Base-by-base conservation (phyloP, 2,888 invertebrate species). In the Drosophila prolongata region DNA sequence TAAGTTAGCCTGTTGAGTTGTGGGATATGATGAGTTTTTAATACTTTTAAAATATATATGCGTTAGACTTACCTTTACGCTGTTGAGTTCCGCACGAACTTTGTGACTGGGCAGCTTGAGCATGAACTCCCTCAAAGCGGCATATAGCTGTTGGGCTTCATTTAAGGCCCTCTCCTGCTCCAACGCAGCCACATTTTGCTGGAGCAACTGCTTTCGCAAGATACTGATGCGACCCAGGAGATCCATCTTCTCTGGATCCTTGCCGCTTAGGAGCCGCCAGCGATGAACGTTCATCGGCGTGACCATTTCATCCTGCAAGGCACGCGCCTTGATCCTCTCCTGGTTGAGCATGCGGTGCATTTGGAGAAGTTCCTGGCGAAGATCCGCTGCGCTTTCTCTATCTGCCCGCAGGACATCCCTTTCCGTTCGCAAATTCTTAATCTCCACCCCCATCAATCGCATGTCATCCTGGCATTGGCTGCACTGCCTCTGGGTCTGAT, bases 221-320 rank as follows among this genome's bases (percentile, higher is more conserved):
- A 96, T 93, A 77, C 97, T 95, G 13, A 97, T 95, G 92, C 97
- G 98, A 84, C 96, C 95, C 57, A 98, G 94, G 67, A 98, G 94
- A 75, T 96, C 96, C 80, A 96, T 95, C 55, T 95, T 95, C 77
- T 95, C 95, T 0, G 98, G 98, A 93, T 98, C 97, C 14, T 96
- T 96, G 19, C 97, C 98, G 93, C 97, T 96, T 72, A 98, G 93
- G 92, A 96, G 96, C 66, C 98, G 94, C 98, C 98, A 98, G 75
- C 92, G 93, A 87, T 98, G 98, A 78, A 98, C 95, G 92, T 98
- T 98, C 90, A 98, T 94, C 0, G 98, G 98, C 75, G 96, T 98
- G 91, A 97, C 95, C 84, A 98, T 93, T 80, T 98, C 98, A 77
- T 98, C 97, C 91, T 98, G 97, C 13, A 98, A 92, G 0, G 98